Evolutionary conservation across 1,140 invertebrate genomes (phyloP).

Genomic region (Micrasema minimum): DNA sequence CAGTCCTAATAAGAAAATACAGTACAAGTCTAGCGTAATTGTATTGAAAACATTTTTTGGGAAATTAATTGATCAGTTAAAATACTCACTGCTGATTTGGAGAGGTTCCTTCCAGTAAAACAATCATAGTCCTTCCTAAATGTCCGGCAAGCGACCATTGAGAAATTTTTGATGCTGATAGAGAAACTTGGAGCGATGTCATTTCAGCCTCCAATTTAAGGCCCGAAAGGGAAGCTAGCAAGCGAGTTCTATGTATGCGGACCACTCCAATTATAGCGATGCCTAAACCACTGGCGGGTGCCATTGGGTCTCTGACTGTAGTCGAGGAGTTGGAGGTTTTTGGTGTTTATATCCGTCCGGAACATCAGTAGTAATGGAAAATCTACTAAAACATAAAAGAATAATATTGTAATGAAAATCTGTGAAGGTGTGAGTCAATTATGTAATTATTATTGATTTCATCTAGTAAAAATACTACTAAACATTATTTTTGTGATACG

Average conservation of each 20-base stretch:
- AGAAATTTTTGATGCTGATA: constrained; percentile 84
- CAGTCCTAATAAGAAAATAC: constrained; percentile 73
- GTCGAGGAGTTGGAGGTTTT: constrained; percentile 56
- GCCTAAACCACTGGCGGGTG: constrained; percentile 58
- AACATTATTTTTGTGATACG: too few relatives aligned
- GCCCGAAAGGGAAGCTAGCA: constrained; percentile 91
- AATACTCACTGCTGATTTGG: constrained; percentile 85
- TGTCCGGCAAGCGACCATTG: constrained; percentile 92
- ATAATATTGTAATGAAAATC: not conserved
- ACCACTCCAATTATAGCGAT: constrained; percentile 87
- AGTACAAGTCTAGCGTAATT: too few relatives aligned
- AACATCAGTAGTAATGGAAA: constrained; percentile 62
- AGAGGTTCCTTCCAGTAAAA: constrained; percentile 88
- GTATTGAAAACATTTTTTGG: too few relatives aligned
- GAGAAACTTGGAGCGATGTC: constrained; percentile 81
- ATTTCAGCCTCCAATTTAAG: constrained; percentile 92
- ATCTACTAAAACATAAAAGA: constrained; percentile 52
- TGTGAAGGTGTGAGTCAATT: too few relatives aligned
- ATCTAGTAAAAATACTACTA: not conserved
- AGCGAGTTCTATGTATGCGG: constrained; percentile 86
- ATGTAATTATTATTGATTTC: too few relatives aligned
- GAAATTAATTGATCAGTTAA: too few relatives aligned
- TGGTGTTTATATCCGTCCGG: constrained; percentile 58
- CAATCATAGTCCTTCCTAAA: constrained; percentile 91
- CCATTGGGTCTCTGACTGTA: constrained; percentile 59